These are phyloP conservation scores for Bambusicola thoracicus DNA, from an alignment of 2,113 vertebrate species.

Conservation along the genomic window DNA sequence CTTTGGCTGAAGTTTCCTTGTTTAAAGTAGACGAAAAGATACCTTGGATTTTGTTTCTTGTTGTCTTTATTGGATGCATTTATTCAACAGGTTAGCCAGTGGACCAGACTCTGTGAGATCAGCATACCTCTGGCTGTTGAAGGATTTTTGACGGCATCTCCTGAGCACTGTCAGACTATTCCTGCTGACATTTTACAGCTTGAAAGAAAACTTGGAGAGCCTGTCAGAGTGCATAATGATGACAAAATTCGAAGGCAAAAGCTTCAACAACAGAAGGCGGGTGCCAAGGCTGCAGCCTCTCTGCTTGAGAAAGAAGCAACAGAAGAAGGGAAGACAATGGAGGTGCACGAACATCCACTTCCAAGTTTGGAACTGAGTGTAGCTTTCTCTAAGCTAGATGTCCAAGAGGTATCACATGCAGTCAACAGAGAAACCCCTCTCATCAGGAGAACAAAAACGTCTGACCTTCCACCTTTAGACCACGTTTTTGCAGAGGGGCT, in stretches of 20 bases:
- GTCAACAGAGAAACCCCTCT: slow-evolving; percentile 82
- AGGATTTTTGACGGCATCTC: slow-evolving; percentile 78
- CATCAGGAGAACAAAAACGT: slow-evolving; percentile 89
- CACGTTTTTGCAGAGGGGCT: slow-evolving; percentile 95
- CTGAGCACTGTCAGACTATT: slow-evolving; percentile 56
- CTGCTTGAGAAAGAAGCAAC: background rate
- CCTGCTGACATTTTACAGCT: slow-evolving; percentile 86
- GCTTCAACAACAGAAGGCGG: slow-evolving; percentile 81
- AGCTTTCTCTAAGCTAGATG: slow-evolving; percentile 86
- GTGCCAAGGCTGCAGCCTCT: background rate
- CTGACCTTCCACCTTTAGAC: slow-evolving; percentile 88
- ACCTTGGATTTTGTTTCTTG: background rate
- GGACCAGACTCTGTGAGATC: slow-evolving; percentile 95
- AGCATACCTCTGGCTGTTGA: slow-evolving; percentile 91
- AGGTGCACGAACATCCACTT: background rate
- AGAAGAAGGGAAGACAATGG: background rate
- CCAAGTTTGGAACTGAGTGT: slow-evolving; percentile 82
- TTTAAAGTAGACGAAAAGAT: background rate
- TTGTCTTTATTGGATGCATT: background rate
- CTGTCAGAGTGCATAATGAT: slow-evolving; percentile 94
- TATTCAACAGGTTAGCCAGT: slow-evolving; percentile 90
- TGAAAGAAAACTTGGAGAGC: slow-evolving; percentile 89
- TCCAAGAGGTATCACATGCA: slow-evolving; percentile 64
- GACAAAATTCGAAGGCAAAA: slow-evolving; percentile 96
- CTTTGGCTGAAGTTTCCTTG: background rate